Percentiles rank a stretch among this genome's conserved stretches.
phyloP scores from a whole-genome alignment of 2,113 vertebrate genomes.

The Bostrychus sinensis region DNA sequence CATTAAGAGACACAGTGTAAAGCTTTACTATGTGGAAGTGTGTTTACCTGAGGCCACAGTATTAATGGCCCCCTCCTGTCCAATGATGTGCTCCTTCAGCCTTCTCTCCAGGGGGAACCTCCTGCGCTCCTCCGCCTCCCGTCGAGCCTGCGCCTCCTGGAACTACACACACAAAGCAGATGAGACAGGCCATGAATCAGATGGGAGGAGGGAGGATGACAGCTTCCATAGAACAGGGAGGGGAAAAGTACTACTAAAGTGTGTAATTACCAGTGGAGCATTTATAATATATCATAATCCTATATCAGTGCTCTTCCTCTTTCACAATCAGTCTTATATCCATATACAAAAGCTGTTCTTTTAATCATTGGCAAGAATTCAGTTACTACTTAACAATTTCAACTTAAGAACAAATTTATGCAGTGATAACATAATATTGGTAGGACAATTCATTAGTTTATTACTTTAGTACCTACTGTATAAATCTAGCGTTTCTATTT shows the following conservation, averaged over 20 bases:
- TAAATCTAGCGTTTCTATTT: too few species aligned
- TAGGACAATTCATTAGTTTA: too few species aligned
- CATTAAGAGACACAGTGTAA: background rate
- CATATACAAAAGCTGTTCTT: too few species aligned
- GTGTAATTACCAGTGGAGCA: background rate
- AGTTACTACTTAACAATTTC: too few species aligned
- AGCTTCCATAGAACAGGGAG: conserved; percentile 5
- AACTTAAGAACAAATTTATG: too few species aligned
- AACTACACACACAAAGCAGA: conserved; percentile 76
- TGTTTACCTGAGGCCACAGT: conserved; percentile 90
- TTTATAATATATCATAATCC: background rate
- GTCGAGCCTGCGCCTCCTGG: conserved; percentile 83
- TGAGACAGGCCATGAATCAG: conserved; percentile 14
- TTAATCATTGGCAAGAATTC: background rate
- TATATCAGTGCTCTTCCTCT: background rate
- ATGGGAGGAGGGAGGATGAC: conserved; percentile 4
- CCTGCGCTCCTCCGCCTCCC: conserved; percentile 88
- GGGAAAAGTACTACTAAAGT: background rate
- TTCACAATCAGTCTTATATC: background rate
- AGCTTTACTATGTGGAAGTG: background rate
- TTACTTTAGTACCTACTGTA: too few species aligned
- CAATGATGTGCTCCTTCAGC: conserved; percentile 93
- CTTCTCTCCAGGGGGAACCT: conserved; percentile 92
- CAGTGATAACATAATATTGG: too few species aligned
- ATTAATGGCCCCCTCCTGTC: conserved; percentile 93